Evolutionary conservation across 1,140 invertebrate species (phyloP).

Genomic region (Leptinotarsa defecta): DNA sequence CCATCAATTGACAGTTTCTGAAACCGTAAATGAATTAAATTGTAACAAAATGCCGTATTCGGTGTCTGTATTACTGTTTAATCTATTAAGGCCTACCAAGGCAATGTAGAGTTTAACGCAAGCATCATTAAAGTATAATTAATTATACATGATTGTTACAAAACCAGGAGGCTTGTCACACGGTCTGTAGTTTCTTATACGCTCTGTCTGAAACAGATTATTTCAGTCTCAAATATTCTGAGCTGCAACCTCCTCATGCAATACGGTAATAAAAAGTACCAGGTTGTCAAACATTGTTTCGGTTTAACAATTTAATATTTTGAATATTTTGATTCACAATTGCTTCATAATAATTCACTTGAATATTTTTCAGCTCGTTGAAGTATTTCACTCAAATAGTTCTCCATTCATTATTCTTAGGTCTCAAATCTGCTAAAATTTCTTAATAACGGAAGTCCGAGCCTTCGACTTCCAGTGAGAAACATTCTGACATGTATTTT

Average conservation of each 20-base stretch:
- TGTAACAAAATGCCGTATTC: neutral
- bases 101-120: conserved; percentile 33
- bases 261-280: neutral
- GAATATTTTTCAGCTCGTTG: too few species aligned
- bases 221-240: neutral
- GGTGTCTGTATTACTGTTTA: neutral
- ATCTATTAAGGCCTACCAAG: conserved; percentile 13
- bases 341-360: too few species aligned
- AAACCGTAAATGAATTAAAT: too few species aligned
- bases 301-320: too few species aligned
- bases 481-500: too few species aligned
- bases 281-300: neutral
- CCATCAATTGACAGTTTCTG: too few species aligned
- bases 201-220: conserved; percentile 30
- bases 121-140: conserved; percentile 44
- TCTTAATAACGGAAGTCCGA: too few species aligned
- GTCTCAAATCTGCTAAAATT: too few species aligned
- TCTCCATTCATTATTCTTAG: too few species aligned
- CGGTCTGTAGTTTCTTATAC: conserved; percentile 42
- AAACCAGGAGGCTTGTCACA: conserved; percentile 41
- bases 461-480: too few species aligned
- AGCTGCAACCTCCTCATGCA: neutral
- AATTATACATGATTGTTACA: conserved; percentile 45
- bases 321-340: too few species aligned
- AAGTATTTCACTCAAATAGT: too few species aligned